Percentiles rank a stretch among this genome's conserved stretches.
phyloP scores from a whole-genome alignment of 2,888 invertebrate genomes.

The Elmis aenea region DNA sequence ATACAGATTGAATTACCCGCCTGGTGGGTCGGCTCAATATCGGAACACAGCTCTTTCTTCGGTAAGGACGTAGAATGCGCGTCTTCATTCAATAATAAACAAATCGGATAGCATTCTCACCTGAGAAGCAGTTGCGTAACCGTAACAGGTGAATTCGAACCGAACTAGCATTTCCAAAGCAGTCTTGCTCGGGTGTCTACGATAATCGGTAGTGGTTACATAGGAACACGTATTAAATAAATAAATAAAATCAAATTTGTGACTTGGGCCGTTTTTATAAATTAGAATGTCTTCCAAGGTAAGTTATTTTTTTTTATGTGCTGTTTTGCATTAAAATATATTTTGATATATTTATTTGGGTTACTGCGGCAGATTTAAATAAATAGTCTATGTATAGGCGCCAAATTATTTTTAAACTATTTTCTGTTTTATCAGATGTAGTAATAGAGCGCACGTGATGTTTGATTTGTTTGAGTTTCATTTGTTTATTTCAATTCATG shows the following conservation, averaged over 20 bases:
- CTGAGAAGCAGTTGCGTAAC: conserved; percentile 29
- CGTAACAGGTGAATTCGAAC: conserved; percentile 23
- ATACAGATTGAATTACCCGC: conserved; percentile 26
- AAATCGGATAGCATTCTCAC: conserved; percentile 21
- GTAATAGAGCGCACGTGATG: too few relatives aligned
- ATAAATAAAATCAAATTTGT: too few relatives aligned
- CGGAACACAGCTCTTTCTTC: conserved; percentile 18
- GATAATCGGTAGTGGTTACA: too few relatives aligned
- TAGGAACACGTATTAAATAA: too few relatives aligned
- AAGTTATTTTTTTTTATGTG: conserved; percentile 3
- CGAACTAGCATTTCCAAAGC: not conserved
- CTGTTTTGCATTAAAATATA: too few relatives aligned
- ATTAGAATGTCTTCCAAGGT: conserved; percentile 12
- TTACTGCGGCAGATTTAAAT: too few relatives aligned
- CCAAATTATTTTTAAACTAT: too few relatives aligned
- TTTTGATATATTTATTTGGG: too few relatives aligned
- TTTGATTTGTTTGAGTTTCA: too few relatives aligned
- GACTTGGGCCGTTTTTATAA: not conserved
- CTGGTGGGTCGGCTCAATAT: conserved; percentile 27
- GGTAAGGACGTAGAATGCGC: conserved; percentile 20
- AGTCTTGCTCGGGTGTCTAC: not conserved
- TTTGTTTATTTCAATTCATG: too few relatives aligned
- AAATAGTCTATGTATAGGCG: too few relatives aligned
- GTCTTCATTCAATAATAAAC: conserved; percentile 19
- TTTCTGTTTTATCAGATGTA: too few relatives aligned